These are phyloP conservation scores for Lepidocyrtinus sp. DNA, from an alignment of 2,888 invertebrate species.

Conservation along the genomic window DNA sequence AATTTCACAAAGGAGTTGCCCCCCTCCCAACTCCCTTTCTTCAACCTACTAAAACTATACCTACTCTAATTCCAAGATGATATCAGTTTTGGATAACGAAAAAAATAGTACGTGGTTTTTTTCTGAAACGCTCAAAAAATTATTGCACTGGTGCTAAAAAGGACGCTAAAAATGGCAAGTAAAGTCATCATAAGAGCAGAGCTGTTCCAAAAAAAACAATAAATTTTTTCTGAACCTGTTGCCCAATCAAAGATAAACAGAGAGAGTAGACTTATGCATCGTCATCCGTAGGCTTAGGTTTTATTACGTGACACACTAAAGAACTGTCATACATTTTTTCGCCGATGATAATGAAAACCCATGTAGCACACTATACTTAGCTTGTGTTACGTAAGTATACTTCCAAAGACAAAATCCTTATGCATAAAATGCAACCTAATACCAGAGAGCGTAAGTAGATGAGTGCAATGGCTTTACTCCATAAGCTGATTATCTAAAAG, in stretches of 20 bases:
- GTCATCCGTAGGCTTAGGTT: conserved; percentile 1
- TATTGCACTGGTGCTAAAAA: too few relatives aligned
- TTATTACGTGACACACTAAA: conserved; percentile 11
- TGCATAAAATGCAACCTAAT: conserved; percentile 52
- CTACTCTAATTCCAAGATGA: too few relatives aligned
- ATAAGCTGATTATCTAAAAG: conserved; percentile 54
- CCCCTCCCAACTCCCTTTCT: too few relatives aligned
- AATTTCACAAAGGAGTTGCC: too few relatives aligned
- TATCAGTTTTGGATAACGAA: too few relatives aligned
- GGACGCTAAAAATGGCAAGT: too few relatives aligned
- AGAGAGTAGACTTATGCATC: neutral
- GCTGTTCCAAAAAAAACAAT: neutral
- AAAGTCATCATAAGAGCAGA: too few relatives aligned
- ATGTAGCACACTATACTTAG: too few relatives aligned
- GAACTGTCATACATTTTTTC: conserved; percentile 1
- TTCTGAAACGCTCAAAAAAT: too few relatives aligned
- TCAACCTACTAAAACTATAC: too few relatives aligned
- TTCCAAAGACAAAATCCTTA: conserved; percentile 54
- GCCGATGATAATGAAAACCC: neutral
- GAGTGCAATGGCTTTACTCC: conserved; percentile 46
- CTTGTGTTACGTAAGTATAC: too few relatives aligned
- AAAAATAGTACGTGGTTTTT: too few relatives aligned
- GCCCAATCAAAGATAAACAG: neutral
- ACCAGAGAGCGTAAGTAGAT: conserved; percentile 41
- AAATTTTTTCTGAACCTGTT: conserved; percentile 13